A percentile compares a stretch with the other conserved stretches of the same genome.
These are phyloP conservation scores for Pseudomyrmex pallidus DNA, from an alignment of 1,140 invertebrate species.

Conservation along the genomic window DNA sequence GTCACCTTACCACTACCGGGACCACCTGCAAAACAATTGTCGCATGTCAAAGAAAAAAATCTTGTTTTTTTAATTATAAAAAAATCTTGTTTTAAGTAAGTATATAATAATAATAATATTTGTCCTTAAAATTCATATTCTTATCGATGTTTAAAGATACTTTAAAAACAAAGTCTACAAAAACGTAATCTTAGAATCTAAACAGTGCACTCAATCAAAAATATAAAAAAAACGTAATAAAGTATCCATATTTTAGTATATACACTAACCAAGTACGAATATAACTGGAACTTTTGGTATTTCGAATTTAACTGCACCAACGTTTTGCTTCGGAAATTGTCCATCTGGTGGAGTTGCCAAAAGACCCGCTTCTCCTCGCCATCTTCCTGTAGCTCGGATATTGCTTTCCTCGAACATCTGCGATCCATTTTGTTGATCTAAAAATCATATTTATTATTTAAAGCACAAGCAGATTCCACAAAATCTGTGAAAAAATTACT, in stretches of 20 bases:
- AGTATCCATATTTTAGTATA: background rate
- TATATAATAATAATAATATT: background rate
- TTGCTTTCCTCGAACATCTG: conserved; percentile 88
- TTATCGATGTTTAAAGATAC: background rate
- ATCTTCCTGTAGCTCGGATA: conserved; percentile 83
- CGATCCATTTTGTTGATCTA: conserved; percentile 91
- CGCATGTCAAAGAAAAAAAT: background rate
- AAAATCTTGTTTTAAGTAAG: background rate
- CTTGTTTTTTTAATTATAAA: background rate
- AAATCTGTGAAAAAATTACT: background rate
- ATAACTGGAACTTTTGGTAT: conserved; percentile 93
- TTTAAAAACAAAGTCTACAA: background rate
- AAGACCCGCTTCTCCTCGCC: conserved; percentile 82
- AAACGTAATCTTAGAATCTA: background rate
- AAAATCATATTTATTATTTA: conserved; percentile 63
- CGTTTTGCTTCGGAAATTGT: conserved; percentile 90
- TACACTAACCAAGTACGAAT: conserved; percentile 91
- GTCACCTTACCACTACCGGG: conserved; percentile 97
- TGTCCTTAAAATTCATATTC: background rate
- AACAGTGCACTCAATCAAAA: no score
- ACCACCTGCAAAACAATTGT: conserved; percentile 87
- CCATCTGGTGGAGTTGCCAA: conserved; percentile 87
- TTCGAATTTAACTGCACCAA: conserved; percentile 92
- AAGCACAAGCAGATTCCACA: background rate
- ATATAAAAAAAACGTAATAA: no score